These are phyloP conservation scores for Aphelenchoides avenae DNA, from an alignment of 1,140 invertebrate species.

Conservation along the genomic window DNA sequence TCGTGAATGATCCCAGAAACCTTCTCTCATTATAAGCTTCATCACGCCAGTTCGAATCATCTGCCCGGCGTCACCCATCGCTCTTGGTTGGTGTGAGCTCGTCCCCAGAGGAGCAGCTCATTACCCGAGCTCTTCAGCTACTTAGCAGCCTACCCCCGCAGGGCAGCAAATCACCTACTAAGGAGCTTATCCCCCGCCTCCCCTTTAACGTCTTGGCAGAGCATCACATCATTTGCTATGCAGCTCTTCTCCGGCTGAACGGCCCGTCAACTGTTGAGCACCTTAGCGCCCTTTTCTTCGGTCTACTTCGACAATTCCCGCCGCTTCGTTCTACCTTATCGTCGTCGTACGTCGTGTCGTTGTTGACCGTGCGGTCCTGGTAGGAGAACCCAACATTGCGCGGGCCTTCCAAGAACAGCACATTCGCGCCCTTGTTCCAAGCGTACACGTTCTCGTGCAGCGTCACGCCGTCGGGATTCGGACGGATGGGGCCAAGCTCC, in stretches of 20 bases:
- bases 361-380: constrained; percentile 17
- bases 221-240: not conserved
- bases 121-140: too few species aligned
- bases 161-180: too few species aligned
- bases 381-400: constrained; percentile 66
- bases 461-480: constrained; percentile 57
- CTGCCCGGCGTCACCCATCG: too few species aligned
- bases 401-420: constrained; percentile 66
- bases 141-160: too few species aligned
- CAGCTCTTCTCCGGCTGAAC: not conserved
- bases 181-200: too few species aligned
- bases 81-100: too few species aligned
- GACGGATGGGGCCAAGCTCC: constrained; percentile 64
- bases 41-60: too few species aligned
- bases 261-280: constrained; percentile 35
- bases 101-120: too few species aligned
- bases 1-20: too few species aligned
- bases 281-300: constrained; percentile 58
- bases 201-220: not conserved
- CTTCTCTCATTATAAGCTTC: too few species aligned
- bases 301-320: not conserved
- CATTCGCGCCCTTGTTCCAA: constrained; percentile 69
- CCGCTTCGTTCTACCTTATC: not conserved
- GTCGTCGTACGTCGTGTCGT: constrained; percentile 42
- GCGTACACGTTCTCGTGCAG: constrained; percentile 61